A percentile compares a stretch with the other conserved stretches of the same genome.
These are phyloP conservation scores for Anguilla marmorata DNA, from an alignment of 2,797 vertebrate genomes.

Conservation along the genomic window DNA sequence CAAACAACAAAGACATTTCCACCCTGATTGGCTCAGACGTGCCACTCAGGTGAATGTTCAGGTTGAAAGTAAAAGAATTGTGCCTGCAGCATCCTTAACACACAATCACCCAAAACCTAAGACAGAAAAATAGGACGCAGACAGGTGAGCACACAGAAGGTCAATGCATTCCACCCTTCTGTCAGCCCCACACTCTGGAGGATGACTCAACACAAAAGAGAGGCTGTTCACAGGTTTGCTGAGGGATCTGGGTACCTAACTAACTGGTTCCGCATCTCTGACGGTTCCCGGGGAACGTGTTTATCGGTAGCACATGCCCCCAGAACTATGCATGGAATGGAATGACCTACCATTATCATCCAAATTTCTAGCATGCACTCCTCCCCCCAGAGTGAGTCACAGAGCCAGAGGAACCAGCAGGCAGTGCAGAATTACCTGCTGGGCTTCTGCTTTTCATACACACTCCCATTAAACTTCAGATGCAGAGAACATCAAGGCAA, in stretches of 20 bases:
- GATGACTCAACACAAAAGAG: neutral
- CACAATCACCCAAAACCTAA: neutral
- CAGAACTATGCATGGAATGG: constrained; percentile 1
- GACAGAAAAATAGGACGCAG: neutral
- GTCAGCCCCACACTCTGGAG: neutral
- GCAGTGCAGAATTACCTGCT: neutral
- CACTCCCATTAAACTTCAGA: neutral
- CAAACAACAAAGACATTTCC: neutral
- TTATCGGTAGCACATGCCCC: neutral
- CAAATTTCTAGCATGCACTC: neutral
- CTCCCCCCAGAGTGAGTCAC: constrained; percentile 1
- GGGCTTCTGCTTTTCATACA: neutral
- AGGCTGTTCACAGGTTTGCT: neutral
- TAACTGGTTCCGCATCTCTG: neutral
- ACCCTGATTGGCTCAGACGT: too few relatives aligned
- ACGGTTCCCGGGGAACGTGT: neutral
- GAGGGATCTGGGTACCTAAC: neutral
- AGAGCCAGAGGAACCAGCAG: neutral
- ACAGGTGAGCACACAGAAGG: neutral
- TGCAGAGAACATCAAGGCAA: neutral
- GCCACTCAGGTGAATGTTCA: neutral
- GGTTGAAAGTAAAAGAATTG: neutral
- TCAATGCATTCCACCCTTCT: neutral
- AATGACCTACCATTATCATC: neutral
- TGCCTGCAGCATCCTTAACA: neutral